Evolutionary conservation across 2,888 invertebrate genomes (phyloP).

Genomic region (Cancer borealis): DNA sequence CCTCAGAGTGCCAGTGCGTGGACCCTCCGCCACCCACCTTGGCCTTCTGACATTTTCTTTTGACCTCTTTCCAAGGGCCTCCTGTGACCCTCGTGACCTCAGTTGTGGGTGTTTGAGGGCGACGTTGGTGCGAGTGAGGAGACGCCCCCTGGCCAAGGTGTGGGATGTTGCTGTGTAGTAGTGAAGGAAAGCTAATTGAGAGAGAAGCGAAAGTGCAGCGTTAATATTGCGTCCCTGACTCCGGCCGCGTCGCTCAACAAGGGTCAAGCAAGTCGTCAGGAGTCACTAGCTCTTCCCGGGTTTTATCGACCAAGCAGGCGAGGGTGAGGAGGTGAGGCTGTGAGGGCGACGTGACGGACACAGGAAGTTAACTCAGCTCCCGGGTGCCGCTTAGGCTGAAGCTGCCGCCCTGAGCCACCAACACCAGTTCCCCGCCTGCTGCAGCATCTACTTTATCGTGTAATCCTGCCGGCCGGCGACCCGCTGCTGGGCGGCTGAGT

Average conservation of each 20-base stretch:
- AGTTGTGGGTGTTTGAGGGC: conserved; percentile 43
- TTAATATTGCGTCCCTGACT: conserved; percentile 45
- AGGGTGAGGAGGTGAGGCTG: conserved; percentile 51
- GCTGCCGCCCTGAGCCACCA: conserved; percentile 46
- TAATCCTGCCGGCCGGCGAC: conserved; percentile 5
- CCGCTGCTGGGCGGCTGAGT: conserved; percentile 30
- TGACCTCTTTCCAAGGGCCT: conserved; percentile 56
- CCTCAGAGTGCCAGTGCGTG: conserved; percentile 65
- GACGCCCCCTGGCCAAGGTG: conserved; percentile 39
- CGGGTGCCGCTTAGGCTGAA: conserved; percentile 49
- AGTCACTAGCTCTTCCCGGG: background rate
- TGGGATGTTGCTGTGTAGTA: conserved; percentile 26
- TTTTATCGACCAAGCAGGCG: conserved; percentile 41
- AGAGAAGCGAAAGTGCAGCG: conserved; percentile 43
- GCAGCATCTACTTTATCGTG: conserved; percentile 4
- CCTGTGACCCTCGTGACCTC: conserved; percentile 43
- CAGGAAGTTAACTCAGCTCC: conserved; percentile 55
- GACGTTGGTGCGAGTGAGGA: conserved; percentile 24
- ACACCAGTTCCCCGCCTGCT: conserved; percentile 3
- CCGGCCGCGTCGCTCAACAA: conserved; percentile 38
- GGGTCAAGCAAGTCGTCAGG: conserved; percentile 43
- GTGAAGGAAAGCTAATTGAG: conserved; percentile 52
- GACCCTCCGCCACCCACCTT: conserved; percentile 63
- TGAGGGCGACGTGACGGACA: conserved; percentile 16
- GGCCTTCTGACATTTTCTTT: conserved; percentile 63